These are phyloP conservation scores for Sceloporus tristichus DNA, from an alignment of 2,113 vertebrate genomes.

Conservation along the genomic window DNA sequence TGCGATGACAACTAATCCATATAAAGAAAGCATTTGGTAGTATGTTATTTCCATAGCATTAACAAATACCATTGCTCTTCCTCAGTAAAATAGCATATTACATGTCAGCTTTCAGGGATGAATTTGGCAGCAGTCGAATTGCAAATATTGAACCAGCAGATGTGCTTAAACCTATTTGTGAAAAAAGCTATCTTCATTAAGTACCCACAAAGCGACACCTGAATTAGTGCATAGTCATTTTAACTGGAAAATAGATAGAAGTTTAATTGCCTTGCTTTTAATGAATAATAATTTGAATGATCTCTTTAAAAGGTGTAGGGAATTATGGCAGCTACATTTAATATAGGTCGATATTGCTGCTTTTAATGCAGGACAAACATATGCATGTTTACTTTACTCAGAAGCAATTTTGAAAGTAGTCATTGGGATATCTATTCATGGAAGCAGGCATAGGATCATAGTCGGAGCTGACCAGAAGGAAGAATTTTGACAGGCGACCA, in stretches of 20 bases:
- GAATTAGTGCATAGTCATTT: slow-evolving; percentile 3
- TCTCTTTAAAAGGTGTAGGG: background rate
- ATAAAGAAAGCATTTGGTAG: slow-evolving; percentile 5
- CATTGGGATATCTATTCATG: background rate
- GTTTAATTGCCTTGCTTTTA: slow-evolving; percentile 24
- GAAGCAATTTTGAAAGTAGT: background rate
- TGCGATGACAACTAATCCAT: slow-evolving; percentile 2
- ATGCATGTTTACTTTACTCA: background rate
- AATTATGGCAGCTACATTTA: background rate
- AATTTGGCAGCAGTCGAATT: slow-evolving; percentile 15
- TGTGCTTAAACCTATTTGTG: background rate
- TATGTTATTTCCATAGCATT: slow-evolving; percentile 9
- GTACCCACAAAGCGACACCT: slow-evolving; percentile 6
- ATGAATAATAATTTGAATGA: background rate
- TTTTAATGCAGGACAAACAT: background rate
- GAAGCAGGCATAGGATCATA: background rate
- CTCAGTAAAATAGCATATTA: slow-evolving; percentile 3
- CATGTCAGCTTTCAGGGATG: background rate
- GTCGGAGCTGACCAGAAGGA: background rate
- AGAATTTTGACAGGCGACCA: background rate
- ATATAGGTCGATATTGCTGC: background rate
- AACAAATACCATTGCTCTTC: background rate
- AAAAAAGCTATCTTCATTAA: slow-evolving; percentile 16
- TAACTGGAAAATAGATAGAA: slow-evolving; percentile 12
- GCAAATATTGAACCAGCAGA: slow-evolving; percentile 23